These are phyloP conservation scores for Tiliacea citrago DNA, from an alignment of 2,888 invertebrate genomes.

Conservation along the genomic window DNA sequence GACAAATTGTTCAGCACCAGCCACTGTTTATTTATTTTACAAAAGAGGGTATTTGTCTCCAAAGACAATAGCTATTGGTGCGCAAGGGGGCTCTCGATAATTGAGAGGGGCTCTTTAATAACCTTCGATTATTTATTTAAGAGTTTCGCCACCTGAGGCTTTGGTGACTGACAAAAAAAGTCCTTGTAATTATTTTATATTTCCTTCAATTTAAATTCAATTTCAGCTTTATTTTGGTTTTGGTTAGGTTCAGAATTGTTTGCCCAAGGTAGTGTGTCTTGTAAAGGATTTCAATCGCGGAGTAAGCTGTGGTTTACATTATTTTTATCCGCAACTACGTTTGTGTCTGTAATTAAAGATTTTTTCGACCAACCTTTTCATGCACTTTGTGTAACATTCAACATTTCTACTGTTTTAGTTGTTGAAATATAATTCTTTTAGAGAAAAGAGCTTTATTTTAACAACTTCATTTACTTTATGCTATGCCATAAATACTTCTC, in stretches of 20 bases:
- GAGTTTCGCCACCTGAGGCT: conserved; percentile 86
- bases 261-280: conserved; percentile 38
- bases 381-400: conserved; percentile 5
- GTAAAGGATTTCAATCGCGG: conserved; percentile 66
- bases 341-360: conserved; percentile 42
- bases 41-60: conserved; percentile 72
- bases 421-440: not conserved
- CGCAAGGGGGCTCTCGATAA: conserved; percentile 75
- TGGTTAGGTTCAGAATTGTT: conserved; percentile 57
- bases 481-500: not conserved
- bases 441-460: not conserved
- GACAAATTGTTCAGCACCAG: conserved; percentile 56
- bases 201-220: conserved; percentile 43
- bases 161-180: conserved; percentile 77
- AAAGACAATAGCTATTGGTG: conserved; percentile 69
- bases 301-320: conserved; percentile 69
- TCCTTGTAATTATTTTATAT: conserved; percentile 77
- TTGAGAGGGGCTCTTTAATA: conserved; percentile 84
- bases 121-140: conserved; percentile 88
- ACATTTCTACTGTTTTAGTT: conserved; percentile 2
- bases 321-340: conserved; percentile 46
- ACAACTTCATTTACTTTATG: not conserved
- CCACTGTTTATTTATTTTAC: conserved; percentile 64
- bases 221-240: conserved; percentile 54
- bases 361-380: conserved; percentile 26